Evolutionary conservation across 2,888 invertebrate genomes (phyloP), one percentile per base, ranked within the genome.

Genomic region (Spodoptera exigua): DNA sequence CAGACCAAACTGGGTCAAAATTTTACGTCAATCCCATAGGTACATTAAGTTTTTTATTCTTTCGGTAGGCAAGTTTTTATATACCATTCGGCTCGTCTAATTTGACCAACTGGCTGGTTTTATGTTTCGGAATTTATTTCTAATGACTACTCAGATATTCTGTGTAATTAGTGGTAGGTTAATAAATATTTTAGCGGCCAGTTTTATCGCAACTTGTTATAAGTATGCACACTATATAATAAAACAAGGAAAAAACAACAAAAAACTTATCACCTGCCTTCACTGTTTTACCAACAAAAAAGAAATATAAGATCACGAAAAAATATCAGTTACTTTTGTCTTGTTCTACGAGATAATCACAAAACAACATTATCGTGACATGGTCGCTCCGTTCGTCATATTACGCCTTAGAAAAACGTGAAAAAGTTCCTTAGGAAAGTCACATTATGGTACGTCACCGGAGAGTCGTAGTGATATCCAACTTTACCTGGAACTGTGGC

Each of bases 401-500:
- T 58, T 58, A 63, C 53, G 69, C 45, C 68, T 56, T 51, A 67
- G 58, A 76, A 68, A 80, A 77, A 74, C 61, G 68, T 45, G 61
- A 68, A 74, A 79, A 81, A 78, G 61, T 73, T 75, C 66, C 51
- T 69, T 49, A 56, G 53, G 49, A 74, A 80, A 79, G 82, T 80
- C 72, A 74, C 76, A 78, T 79, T 76, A 82, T 55, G 72, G 70
- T 53, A 62, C 54, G 79, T 79, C 82, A 66, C 82, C 49, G 55
- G 81, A 82, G 81, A 73, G 62, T 70, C 82, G 80, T 82, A 78
- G 74, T 70, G 78, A 82, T 80, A 78, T 74, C 72, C 63, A 82
- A 82, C 79, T 82, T 80, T 79, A 78, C 77, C 81, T 73, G 79
- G 59, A 53, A 74, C 73, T 65, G 70, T 70, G 47, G 69, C 63